Conservation (phyloP, 2,888 invertebrate genomes). For the Lissonota sp. region DNA sequence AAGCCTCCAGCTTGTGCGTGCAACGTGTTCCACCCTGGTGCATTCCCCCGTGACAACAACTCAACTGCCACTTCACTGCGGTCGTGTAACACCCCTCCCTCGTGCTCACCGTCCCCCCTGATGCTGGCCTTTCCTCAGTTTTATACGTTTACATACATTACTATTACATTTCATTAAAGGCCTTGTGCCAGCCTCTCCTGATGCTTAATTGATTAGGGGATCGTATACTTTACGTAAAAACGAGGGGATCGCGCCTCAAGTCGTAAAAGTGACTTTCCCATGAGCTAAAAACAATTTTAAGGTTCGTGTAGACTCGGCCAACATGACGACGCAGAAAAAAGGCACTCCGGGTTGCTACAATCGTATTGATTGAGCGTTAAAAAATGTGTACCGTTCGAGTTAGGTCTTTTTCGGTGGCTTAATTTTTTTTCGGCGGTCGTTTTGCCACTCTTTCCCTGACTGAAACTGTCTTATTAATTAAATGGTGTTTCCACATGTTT, state of each 20-base stretch:
- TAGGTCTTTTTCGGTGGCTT: no score
- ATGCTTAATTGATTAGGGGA: conserved; percentile 25
- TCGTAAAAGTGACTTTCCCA: conserved; percentile 2
- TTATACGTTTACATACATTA: conserved; percentile 65
- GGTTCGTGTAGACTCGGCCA: no score
- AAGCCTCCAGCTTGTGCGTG: conserved; percentile 62
- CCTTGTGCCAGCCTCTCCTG: conserved; percentile 36
- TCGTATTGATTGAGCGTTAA: no score
- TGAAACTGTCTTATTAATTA: conserved; percentile 62
- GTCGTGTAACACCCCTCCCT: conserved; percentile 39
- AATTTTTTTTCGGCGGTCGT: no score
- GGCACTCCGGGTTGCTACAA: no score
- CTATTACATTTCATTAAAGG: conserved; percentile 74
- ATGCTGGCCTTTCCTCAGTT: conserved; percentile 31
- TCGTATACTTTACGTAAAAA: not conserved
- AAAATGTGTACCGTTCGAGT: no score
- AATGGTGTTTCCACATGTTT: conserved; percentile 62
- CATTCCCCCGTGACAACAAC: conserved; percentile 57
- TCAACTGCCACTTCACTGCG: conserved; percentile 57
- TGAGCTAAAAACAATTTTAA: not conserved
- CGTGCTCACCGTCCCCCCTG: conserved; percentile 42
- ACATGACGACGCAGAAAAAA: no score
- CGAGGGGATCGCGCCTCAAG: not conserved
- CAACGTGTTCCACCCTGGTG: conserved; percentile 54
- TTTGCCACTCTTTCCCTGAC: no score